Evolutionary conservation across 1,140 invertebrate genomes (phyloP).

Genomic region (Dendroctonus ponderosae): DNA sequence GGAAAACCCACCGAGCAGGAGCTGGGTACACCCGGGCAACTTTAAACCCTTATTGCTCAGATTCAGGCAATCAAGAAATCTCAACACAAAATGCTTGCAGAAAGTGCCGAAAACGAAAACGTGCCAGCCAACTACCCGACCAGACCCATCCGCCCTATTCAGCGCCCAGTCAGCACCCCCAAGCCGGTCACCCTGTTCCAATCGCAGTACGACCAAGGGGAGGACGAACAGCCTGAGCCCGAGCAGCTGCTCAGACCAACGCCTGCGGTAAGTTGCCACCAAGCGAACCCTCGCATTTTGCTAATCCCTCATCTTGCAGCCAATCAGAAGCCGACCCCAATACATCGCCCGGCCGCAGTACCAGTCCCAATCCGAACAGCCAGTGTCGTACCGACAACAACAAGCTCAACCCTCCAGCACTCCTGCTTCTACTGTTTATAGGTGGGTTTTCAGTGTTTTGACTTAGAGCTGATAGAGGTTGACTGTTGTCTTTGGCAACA

Average conservation of each 20-base stretch:
- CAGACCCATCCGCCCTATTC: conserved; percentile 52
- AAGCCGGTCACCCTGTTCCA: conserved; percentile 66
- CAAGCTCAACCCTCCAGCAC: conserved; percentile 36
- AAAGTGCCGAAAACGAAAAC: conserved; percentile 53
- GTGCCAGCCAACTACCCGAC: conserved; percentile 67
- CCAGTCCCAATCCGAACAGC: conserved; percentile 33
- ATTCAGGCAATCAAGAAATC: too few relatives aligned
- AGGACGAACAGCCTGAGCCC: conserved; percentile 59
- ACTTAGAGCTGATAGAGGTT: too few relatives aligned
- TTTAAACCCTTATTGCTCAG: too few relatives aligned
- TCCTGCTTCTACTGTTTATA: conserved; percentile 13
- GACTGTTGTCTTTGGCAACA: not conserved
- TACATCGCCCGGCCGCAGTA: conserved; percentile 49
- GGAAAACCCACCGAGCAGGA: too few relatives aligned
- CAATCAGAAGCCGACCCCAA: conserved; percentile 38
- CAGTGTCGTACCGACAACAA: conserved; percentile 45
- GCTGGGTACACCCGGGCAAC: too few relatives aligned
- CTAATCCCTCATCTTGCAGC: conserved; percentile 19
- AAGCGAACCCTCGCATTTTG: too few relatives aligned
- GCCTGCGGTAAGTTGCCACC: conserved; percentile 25
- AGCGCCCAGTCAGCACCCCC: conserved; percentile 49
- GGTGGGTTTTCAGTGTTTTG: not conserved
- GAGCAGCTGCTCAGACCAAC: conserved; percentile 56
- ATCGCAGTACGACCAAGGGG: conserved; percentile 60
- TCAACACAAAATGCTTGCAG: too few relatives aligned